Conservation (phyloP, 1,140 invertebrate genomes). For the Philotrypesis tridentata region DNA sequence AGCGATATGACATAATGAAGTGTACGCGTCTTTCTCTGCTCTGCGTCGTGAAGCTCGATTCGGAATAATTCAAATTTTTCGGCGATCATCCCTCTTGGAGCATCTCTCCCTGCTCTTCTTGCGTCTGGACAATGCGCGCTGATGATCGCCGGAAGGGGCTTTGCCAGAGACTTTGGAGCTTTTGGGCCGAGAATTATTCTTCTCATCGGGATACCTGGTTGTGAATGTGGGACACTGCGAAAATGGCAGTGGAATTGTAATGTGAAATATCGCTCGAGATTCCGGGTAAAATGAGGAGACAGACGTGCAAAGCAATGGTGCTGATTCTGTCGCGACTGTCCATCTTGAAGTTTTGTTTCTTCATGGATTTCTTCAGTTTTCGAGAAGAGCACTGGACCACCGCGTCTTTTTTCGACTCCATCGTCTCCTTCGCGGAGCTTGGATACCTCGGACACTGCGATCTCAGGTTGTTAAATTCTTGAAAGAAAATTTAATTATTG, state of each 20-base stretch:
- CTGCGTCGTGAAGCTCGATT: not conserved
- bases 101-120: not conserved
- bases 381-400: not conserved
- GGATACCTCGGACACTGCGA: too few relatives aligned
- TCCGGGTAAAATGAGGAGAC: not conserved
- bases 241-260: not conserved
- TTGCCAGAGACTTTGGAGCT: not conserved
- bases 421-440: too few relatives aligned
- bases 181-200: not conserved
- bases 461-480: too few relatives aligned
- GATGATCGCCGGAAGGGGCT: not conserved
- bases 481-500: too few relatives aligned
- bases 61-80: not conserved
- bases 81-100: not conserved
- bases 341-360: not conserved
- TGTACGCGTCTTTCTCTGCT: not conserved
- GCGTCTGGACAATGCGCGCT: constrained; percentile 24
- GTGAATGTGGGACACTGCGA: not conserved
- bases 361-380: not conserved
- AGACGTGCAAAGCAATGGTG: not conserved
- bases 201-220: not conserved
- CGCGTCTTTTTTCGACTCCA: not conserved
- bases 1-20: constrained; percentile 14
- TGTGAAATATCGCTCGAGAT: not conserved
- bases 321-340: not conserved